These are phyloP conservation scores for Meleagris gallopavo DNA, from an alignment of 2,113 vertebrate species.

Conservation along the genomic window DNA sequence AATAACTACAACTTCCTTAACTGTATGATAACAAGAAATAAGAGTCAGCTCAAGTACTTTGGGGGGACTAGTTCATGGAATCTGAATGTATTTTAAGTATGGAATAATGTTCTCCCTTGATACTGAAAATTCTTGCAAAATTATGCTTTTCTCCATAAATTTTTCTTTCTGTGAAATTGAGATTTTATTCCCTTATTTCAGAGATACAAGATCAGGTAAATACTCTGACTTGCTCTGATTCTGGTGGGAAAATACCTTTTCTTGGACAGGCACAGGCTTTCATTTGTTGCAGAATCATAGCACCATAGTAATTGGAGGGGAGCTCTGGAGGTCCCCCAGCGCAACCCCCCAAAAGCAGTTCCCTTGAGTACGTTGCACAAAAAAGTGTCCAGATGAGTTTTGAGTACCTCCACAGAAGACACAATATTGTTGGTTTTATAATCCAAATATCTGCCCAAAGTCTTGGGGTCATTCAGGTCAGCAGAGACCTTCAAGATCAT, in stretches of 20 bases:
- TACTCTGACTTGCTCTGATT: not conserved
- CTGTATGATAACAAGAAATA: not conserved
- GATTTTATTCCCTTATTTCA: not conserved
- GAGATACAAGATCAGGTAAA: fast-evolving
- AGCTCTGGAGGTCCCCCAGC: not conserved
- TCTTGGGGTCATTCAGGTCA: not conserved
- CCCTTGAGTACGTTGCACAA: not conserved
- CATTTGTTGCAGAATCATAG: not conserved
- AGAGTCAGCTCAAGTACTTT: not conserved
- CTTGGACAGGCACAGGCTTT: not conserved
- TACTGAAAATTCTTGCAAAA: not conserved
- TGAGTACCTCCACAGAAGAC: not conserved
- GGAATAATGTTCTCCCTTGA: not conserved
- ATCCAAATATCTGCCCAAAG: not conserved
- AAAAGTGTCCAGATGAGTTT: not conserved
- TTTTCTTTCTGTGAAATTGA: not conserved
- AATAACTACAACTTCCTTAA: not conserved
- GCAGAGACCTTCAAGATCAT: not conserved
- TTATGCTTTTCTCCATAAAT: fast-evolving
- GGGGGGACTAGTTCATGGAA: fast-evolving
- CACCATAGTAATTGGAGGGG: not conserved
- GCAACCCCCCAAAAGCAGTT: not conserved
- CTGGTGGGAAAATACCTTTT: not conserved
- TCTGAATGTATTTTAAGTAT: not conserved
- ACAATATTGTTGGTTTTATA: fast-evolving